Evolutionary conservation across 2,888 invertebrate genomes (phyloP), one percentile per base, ranked within the genome.

Genomic region (Marasmarcha lunaedactyla): DNA sequence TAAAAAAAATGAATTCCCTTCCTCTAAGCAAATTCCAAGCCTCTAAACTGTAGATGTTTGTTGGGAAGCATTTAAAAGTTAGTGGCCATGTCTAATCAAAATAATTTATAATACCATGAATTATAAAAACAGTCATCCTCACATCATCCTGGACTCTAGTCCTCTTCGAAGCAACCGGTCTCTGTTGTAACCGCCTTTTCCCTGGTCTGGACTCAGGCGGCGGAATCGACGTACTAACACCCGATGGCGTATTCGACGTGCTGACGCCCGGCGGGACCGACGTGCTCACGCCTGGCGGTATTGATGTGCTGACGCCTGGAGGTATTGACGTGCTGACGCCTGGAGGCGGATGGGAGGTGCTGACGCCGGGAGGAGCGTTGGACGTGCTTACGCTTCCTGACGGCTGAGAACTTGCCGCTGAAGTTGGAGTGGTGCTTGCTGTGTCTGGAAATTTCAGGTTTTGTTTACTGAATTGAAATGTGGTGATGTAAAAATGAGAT

Each of bases 161-260:
- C 46, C 87, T 63, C 54, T 87, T 87, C 20, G 76, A 72, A 34
- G 84, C 76, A 46, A 84, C 67, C 0, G 73, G 71, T 12, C 81
- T 61, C 36, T 71, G 56, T 46, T 77, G 76, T 37, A 79, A 52
- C 15, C 79, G 71, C 1, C 81, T 65, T 47, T 83, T 83, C 35
- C 58, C 47, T 1, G 78, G 72, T 15, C 81, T 68, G 10, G 67
- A 61, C 41, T 77, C 77, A 4, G 71, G 62, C 37, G 74, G 76
- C 34, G 76, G 59, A 44, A 67, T 67, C 1, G 70, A 68, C 1
- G 74, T 63, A 49, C 59, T 59, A 7, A 59, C 66, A 1, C 64
- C 67, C 0, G 59, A 54, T 0, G 54, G 57, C 1, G 67, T 57
- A 6, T 65, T 55, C 45, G 56, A 50, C 11, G 58, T 55, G 48